A percentile compares a stretch with the other conserved stretches of the same genome.
These are phyloP conservation scores for Pharmacophagus antenor DNA, from an alignment of 2,888 invertebrate genomes.

Conservation along the genomic window DNA sequence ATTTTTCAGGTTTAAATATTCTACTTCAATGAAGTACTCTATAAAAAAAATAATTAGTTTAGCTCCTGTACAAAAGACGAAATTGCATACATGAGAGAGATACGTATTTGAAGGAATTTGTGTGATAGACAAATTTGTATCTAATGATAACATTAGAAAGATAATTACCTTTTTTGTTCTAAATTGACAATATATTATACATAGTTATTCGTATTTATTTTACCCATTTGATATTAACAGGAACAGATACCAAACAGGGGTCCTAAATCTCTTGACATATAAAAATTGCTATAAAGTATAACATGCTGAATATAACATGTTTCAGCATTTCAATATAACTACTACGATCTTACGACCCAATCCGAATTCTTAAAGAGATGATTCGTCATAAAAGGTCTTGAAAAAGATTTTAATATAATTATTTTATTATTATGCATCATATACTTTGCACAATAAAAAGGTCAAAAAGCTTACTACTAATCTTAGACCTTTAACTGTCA, in stretches of 20 bases:
- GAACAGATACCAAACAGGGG: neutral
- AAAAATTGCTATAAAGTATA: no score
- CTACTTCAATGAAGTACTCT: neutral
- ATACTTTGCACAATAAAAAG: slow-evolving; percentile 2
- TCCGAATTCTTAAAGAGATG: neutral
- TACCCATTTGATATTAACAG: neutral
- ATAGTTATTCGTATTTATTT: neutral
- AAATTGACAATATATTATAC: no score
- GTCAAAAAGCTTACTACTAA: slow-evolving; percentile 9
- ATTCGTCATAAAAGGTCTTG: neutral
- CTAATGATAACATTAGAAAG: neutral
- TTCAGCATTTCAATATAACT: slow-evolving; percentile 1
- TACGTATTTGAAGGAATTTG: neutral
- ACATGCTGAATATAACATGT: neutral
- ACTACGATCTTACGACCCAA: neutral
- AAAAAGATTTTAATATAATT: neutral
- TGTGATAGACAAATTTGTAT: neutral
- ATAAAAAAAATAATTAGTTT: neutral
- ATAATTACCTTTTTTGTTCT: no score
- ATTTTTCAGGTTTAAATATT: no score
- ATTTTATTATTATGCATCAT: neutral
- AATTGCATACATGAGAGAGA: no score
- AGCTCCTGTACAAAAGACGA: neutral
- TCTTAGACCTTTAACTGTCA: slow-evolving; percentile 19
- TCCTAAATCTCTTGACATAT: no score